Conservation (phyloP, 1,140 invertebrate species). For the Zaprionus taronus region DNA sequence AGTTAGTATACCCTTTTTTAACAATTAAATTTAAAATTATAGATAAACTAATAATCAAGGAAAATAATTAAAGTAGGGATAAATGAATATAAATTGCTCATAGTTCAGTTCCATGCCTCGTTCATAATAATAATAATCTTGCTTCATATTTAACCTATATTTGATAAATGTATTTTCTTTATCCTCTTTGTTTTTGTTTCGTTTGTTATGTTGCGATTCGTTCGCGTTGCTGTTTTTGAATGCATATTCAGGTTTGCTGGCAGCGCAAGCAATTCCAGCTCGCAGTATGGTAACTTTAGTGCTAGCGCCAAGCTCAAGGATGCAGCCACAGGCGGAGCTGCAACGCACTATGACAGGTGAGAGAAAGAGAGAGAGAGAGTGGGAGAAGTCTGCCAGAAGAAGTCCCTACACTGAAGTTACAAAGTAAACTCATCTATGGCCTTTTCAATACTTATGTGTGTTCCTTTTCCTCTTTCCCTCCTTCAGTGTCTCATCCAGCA, state of each 20-base stretch:
- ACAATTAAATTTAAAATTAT: too few species aligned
- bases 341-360: slow-evolving; percentile 81
- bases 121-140: background rate
- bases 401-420: background rate
- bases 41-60: too few species aligned
- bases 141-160: background rate
- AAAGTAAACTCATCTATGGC: background rate
- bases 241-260: slow-evolving; percentile 70
- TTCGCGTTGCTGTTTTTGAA: slow-evolving; percentile 36
- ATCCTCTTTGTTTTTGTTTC: slow-evolving; percentile 29
- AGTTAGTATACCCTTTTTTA: too few species aligned
- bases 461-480: background rate
- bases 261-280: slow-evolving; percentile 77
- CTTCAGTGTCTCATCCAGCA: slow-evolving; percentile 84
- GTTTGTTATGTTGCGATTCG: slow-evolving; percentile 24
- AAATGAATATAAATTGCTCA: background rate
- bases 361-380: slow-evolving; percentile 65
- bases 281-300: slow-evolving; percentile 84
- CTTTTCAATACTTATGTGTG: background rate
- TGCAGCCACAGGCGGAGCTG: slow-evolving; percentile 63
- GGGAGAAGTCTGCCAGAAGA: slow-evolving; percentile 22
- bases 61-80: too few species aligned
- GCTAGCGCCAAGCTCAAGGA: slow-evolving; percentile 81
- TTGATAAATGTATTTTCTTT: slow-evolving; percentile 1
- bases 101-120: background rate